Evolutionary conservation across 2,888 invertebrate genomes (phyloP), one percentile per base, ranked within the genome.

Genomic region (Halictus ligatus): DNA sequence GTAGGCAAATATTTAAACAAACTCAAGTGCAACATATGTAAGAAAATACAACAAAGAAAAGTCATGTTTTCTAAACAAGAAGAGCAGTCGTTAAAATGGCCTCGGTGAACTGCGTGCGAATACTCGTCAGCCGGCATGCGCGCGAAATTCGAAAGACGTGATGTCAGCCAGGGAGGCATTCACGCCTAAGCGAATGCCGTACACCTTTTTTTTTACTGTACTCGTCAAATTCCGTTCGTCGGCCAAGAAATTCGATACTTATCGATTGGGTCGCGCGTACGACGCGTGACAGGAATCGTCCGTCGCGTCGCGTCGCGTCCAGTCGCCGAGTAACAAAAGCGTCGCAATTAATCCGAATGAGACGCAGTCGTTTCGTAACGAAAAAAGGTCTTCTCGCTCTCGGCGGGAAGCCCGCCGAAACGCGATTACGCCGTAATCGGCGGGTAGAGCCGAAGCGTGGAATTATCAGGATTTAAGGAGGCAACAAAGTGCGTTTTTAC

Each of bases 391-490:
- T 87, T 84, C 86, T 81, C 86, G 86, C 76, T 86, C 81, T 84
- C 80, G 84, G 86, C 86, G 91, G 91, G 90, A 90, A 91, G 90
- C 91, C 90, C 91, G 81, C 83, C 89, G 89, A 89, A 91, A 91
- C 91, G 90, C 91, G 91, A 91, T 91, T 91, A 91, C 91, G 85
- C 58, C 89, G 91, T 91, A 91, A 91, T 91, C 91, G 91, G 88
- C 86, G 91, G 89, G 89, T 87, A 90, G 90, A 91, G 85, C 76
- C 91, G 91, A 91, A 88, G 90, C 91, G 91, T 91, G 91, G 91
- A 91, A 91, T 91, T 91, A 91, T 91, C 91, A 91, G 91, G 91
- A 91, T 91, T 91, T 91, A 91, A 91, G 91, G 91, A 91, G 91
- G 91, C 91, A 91, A 91, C 91, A 91, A 91, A 91, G 91, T 91